These are phyloP conservation scores for Pteropus rufus DNA, from an alignment of 2,797 vertebrate genomes.

Conservation along the genomic window DNA sequence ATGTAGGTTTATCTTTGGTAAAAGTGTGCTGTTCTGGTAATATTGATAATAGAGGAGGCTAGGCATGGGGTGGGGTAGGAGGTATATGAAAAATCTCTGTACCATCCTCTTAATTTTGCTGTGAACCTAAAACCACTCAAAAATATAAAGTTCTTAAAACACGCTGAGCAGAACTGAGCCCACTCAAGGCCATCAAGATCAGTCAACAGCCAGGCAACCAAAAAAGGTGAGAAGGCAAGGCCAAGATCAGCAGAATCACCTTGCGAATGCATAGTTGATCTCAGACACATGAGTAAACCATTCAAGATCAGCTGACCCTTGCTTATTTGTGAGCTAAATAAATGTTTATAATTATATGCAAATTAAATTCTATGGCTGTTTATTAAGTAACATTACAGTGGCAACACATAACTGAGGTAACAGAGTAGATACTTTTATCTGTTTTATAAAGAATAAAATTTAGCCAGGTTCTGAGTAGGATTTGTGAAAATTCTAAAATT, in stretches of 20 bases:
- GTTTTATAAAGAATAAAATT: background rate
- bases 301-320: background rate
- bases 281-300: background rate
- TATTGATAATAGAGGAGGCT: background rate
- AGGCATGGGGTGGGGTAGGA: background rate
- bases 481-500: background rate
- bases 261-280: background rate
- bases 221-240: background rate
- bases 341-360: background rate
- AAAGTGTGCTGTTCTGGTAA: background rate
- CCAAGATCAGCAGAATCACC: background rate
- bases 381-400: background rate
- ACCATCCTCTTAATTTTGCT: background rate
- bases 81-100: background rate
- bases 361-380: background rate
- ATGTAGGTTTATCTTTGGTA: background rate
- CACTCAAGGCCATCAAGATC: background rate
- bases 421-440: background rate
- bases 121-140: background rate
- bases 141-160: background rate
- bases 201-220: background rate
- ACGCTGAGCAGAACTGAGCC: background rate
- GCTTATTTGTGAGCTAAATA: background rate
- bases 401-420: background rate
- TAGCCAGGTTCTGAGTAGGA: background rate